Percentiles rank a stretch among this genome's conserved stretches.
Conservation (phyloP, 2,113 vertebrate genomes). For the Amphiprion ocellaris region DNA sequence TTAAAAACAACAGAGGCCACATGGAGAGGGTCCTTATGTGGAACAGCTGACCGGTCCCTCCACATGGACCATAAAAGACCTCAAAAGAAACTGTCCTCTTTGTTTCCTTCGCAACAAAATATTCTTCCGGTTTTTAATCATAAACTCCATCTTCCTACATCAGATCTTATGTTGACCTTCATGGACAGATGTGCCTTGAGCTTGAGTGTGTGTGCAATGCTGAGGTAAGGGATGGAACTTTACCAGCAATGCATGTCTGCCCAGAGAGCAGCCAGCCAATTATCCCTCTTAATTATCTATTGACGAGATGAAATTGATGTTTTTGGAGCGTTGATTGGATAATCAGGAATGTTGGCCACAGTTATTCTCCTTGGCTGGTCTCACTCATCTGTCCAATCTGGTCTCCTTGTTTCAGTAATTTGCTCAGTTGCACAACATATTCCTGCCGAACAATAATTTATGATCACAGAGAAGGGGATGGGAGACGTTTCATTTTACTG, state of each 20-base stretch:
- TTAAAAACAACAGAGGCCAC: conserved; percentile 35
- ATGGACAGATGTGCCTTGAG: conserved; percentile 39
- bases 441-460: conserved; percentile 60
- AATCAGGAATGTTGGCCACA: conserved; percentile 81
- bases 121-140: not conserved
- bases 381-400: conserved; percentile 79
- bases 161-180: conserved; percentile 36
- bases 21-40: conserved; percentile 25
- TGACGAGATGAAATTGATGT: conserved; percentile 83
- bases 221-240: conserved; percentile 68
- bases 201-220: conserved; percentile 30
- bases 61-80: not conserved
- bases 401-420: conserved; percentile 74
- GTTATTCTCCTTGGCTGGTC: conserved; percentile 79
- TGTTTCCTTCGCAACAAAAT: conserved; percentile 11
- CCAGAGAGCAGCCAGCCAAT: conserved; percentile 75
- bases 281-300: conserved; percentile 86
- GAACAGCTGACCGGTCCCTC: conserved; percentile 29
- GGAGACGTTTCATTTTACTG: conserved; percentile 15
- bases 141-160: conserved; percentile 3
- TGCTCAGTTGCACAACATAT: conserved; percentile 63
- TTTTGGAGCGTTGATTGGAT: conserved; percentile 82
- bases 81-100: not conserved
- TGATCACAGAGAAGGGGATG: conserved; percentile 2
- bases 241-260: conserved; percentile 70